Percentiles rank a stretch among this genome's conserved stretches.
Conservation (phyloP, 1,140 invertebrate genomes). For the Sinonovacula constricta region DNA sequence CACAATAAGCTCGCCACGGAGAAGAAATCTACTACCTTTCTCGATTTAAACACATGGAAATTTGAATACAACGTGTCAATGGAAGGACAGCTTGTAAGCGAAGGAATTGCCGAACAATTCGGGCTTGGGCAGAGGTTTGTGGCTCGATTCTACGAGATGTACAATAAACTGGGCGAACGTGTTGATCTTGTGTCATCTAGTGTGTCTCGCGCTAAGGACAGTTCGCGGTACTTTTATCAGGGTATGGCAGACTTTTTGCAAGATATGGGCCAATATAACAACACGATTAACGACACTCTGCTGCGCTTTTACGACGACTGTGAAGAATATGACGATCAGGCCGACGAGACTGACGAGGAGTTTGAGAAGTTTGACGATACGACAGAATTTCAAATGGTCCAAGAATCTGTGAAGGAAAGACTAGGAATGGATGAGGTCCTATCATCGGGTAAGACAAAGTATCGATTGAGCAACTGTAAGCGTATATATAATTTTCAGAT, state of each 20-base stretch:
- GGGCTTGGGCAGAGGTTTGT: neutral
- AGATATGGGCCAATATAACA: neutral
- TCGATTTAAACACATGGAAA: slow-evolving; percentile 13
- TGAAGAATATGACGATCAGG: slow-evolving; percentile 26
- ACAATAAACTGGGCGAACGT: neutral
- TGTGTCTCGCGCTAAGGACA: slow-evolving; percentile 20
- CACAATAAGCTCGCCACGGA: slow-evolving; percentile 3
- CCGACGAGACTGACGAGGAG: no score
- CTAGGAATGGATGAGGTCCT: no score
- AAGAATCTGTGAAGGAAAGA: no score
- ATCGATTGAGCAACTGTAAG: no score
- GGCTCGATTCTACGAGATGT: slow-evolving; percentile 5
- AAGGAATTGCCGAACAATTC: slow-evolving; percentile 24
- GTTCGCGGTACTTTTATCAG: slow-evolving; percentile 5
- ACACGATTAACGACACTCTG: slow-evolving; percentile 3
- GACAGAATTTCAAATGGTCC: no score
- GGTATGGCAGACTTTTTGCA: slow-evolving; percentile 1
- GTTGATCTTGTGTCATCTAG: slow-evolving; percentile 14
- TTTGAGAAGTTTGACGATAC: no score
- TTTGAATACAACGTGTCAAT: neutral
- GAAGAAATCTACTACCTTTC: slow-evolving; percentile 7
- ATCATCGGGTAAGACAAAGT: no score
- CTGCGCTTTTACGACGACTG: slow-evolving; percentile 28
- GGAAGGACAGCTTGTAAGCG: slow-evolving; percentile 4
- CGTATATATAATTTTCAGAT: no score